Conservation (phyloP, 2,797 vertebrate genomes). For the Danio aesculapii region DNA sequence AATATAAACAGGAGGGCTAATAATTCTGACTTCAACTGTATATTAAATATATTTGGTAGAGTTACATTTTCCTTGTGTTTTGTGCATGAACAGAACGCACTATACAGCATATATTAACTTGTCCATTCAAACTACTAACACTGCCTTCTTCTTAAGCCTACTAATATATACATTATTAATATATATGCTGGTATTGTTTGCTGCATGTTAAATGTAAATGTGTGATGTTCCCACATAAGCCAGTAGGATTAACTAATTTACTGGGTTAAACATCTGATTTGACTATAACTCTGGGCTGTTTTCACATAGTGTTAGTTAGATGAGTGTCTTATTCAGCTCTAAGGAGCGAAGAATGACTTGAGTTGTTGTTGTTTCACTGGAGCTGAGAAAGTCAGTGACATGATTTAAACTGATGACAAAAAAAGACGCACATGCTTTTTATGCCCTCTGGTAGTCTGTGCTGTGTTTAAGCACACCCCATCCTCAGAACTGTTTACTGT, state of each 20-base stretch:
- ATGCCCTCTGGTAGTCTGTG: neutral
- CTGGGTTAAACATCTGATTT: neutral
- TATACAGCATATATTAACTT: neutral
- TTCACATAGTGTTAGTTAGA: no score
- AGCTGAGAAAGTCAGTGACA: neutral
- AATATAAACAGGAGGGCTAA: no score
- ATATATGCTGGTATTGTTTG: neutral
- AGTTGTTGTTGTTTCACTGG: neutral
- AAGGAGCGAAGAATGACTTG: neutral
- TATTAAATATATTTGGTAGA: no score
- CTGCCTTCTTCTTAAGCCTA: neutral
- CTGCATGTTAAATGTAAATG: neutral
- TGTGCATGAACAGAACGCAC: neutral
- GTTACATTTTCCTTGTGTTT: neutral
- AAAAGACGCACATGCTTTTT: neutral
- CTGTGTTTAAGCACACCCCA: neutral
- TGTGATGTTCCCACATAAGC: neutral
- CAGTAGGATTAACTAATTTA: neutral
- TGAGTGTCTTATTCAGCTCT: conserved; percentile 10
- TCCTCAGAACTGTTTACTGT: neutral
- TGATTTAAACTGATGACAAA: conserved; percentile 4
- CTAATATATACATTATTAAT: conserved; percentile 3
- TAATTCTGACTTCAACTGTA: no score
- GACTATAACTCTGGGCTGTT: conserved; percentile 1
- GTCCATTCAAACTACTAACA: neutral